These are phyloP conservation scores for Brachyptera putata DNA, from an alignment of 2,888 invertebrate species.

Conservation along the genomic window DNA sequence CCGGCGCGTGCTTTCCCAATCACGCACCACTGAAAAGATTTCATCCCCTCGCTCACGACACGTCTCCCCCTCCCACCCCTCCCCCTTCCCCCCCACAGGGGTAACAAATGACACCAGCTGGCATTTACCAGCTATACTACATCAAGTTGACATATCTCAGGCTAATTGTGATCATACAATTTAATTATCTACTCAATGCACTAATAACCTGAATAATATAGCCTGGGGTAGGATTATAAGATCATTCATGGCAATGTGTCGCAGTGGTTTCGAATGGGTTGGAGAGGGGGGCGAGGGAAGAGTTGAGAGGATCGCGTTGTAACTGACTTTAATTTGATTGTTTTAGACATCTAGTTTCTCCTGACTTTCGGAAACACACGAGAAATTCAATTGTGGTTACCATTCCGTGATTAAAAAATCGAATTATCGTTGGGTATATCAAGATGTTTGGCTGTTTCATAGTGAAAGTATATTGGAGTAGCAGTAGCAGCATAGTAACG, in stretches of 20 bases:
- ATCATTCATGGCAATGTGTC: constrained; percentile 3
- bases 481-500: too few relatives aligned
- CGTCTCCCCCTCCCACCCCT: not conserved
- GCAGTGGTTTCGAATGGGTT: not conserved
- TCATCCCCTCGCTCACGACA: not conserved
- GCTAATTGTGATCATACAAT: constrained; percentile 18
- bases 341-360: constrained; percentile 4
- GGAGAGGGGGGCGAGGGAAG: not conserved
- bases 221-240: not conserved
- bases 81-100: not conserved
- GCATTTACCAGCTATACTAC: constrained; percentile 2
- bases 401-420: too few relatives aligned
- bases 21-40: not conserved
- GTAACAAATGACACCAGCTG: constrained; percentile 16
- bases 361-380: not conserved
- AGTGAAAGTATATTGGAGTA: too few relatives aligned
- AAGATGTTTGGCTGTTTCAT: too few relatives aligned
- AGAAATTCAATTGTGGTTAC: too few relatives aligned
- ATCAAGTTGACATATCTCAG: constrained; percentile 13
- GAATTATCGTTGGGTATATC: too few relatives aligned
- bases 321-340: constrained; percentile 10
- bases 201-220: constrained; percentile 20
- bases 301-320: not conserved
- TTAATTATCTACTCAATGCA: constrained; percentile 14
- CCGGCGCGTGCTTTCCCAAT: not conserved